phyloP scores from a whole-genome alignment of 1,140 invertebrate species.

The Phymorhynchus buccinoides region DNA sequence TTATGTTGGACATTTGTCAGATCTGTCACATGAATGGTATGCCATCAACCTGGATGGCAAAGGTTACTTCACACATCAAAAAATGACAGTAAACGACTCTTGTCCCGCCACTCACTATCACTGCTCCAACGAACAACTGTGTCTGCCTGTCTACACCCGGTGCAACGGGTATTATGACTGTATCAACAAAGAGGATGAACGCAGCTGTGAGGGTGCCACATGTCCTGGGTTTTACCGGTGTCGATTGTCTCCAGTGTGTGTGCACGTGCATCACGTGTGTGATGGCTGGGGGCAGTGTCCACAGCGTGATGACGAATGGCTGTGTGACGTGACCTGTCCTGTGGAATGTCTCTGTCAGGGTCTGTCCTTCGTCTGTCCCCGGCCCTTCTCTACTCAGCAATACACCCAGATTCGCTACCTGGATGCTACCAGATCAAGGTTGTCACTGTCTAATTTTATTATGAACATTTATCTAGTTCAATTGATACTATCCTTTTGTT shows the following conservation, averaged over 20 bases:
- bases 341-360: neutral
- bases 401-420: neutral
- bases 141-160: neutral
- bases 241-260: slow-evolving; percentile 1
- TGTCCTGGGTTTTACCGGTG: slow-evolving; percentile 20
- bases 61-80: too few species aligned
- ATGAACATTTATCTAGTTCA: neutral
- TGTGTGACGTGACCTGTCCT: slow-evolving; percentile 4
- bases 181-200: neutral
- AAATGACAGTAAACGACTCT: too few species aligned
- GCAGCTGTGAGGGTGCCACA: neutral
- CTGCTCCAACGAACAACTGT: too few species aligned
- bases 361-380: neutral
- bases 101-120: too few species aligned
- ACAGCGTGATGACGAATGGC: slow-evolving; percentile 20
- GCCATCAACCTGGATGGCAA: too few species aligned
- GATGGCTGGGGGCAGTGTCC: slow-evolving; percentile 34
- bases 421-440: neutral
- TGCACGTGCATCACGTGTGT: slow-evolving; percentile 31
- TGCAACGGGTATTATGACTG: neutral
- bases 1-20: too few species aligned
- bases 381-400: neutral
- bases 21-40: too few species aligned
- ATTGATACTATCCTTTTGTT: neutral
- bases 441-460: neutral